These are phyloP conservation scores for Eulemur mongoz DNA, from an alignment of 2,797 vertebrate species.

Conservation along the genomic window DNA sequence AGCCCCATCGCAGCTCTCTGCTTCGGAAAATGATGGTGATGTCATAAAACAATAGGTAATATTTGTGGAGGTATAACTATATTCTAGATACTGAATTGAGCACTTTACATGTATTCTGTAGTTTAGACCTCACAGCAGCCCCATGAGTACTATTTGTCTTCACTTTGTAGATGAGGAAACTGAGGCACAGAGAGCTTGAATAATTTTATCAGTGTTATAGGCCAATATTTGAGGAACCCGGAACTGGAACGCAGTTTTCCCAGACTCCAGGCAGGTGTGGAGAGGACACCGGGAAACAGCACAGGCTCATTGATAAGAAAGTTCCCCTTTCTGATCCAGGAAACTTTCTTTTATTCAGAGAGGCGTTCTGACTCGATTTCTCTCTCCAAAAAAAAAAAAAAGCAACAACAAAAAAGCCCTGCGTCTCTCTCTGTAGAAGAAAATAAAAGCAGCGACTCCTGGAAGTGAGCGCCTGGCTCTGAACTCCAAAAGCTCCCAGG, in stretches of 20 bases:
- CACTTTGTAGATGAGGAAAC: not conserved
- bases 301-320: fast-evolving
- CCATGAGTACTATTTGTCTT: not conserved
- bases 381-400: not conserved
- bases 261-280: fast-evolving
- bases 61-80: not conserved
- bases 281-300: not conserved
- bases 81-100: not conserved
- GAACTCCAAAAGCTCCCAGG: fast-evolving
- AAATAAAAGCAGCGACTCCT: not conserved
- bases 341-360: not conserved
- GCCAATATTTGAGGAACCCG: not conserved
- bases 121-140: not conserved
- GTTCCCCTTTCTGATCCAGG: not conserved
- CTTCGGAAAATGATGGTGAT: not conserved
- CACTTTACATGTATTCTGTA: not conserved
- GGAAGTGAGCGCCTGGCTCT: fast-evolving
- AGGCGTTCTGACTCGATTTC: not conserved
- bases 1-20: too few relatives aligned
- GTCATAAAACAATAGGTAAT: not conserved
- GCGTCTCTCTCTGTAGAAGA: not conserved
- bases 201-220: not conserved
- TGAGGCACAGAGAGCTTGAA: not conserved
- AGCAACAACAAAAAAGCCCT: not conserved
- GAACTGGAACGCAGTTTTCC: not conserved